Base-by-base conservation (phyloP, 2,888 invertebrate species). In the Netelia inedita region DNA sequence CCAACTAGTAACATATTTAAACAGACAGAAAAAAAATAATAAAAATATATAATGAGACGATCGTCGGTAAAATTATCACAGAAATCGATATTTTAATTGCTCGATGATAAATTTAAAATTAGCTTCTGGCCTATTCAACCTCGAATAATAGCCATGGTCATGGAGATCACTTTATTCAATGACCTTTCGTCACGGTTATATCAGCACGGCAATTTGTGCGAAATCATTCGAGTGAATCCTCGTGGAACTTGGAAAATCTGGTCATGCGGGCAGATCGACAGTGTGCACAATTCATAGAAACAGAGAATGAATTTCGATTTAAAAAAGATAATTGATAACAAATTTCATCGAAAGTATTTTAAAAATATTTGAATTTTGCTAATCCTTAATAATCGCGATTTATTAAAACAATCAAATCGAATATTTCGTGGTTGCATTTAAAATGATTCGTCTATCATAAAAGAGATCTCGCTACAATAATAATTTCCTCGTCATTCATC, bases 141-240 rank as follows among this genome's bases (percentile, higher is more conserved):
- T 78, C 59, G 78, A 10, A 35, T 68, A 5, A 61, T 41, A 8
- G 46, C 23, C 16, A 46, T 46, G 46, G 19, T 75, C 41, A 28
- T 14, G 23, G 14, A 11, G n/a, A 78, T 82, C 23, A 71, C 57
- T 78, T 66, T 9, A 66, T 55, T 43, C 10, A 69, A 81, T 53
- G 76, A 66, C 63, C 65, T 66, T 69, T 79, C 71, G 65, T 74
- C 53, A 50, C 10, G 73, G 21, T 55, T 74, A 19, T 46, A 68
- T 79, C 50, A 50, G 23, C 59, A 35, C 43, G 53, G 41, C 57
- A 55, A 69, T 75, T 81, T 61, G 53, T 35, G 63, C 57, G 43
- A 28, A 61, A 81, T 69, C 82, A 73, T 68, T 78, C 68, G 21
- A 78, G 78, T 63, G 81, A 78, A 73, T 76, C 82, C 78, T 75